Conservation (phyloP, 1,140 invertebrate species). For the Platorchestia sp. region DNA sequence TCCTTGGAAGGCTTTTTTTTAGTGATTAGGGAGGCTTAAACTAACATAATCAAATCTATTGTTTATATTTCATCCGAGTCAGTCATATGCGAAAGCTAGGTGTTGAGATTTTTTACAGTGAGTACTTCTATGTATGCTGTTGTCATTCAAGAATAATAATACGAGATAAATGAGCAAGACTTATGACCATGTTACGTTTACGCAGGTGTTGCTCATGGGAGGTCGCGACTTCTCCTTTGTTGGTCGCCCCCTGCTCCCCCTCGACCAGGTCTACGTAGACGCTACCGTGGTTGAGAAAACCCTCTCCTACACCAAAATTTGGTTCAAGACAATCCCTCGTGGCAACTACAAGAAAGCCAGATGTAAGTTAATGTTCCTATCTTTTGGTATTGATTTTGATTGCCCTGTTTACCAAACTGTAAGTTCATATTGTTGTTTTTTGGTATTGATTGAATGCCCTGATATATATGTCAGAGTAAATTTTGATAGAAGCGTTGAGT, state of each 20-base stretch:
- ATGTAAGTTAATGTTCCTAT: background rate
- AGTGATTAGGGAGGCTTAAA: no score
- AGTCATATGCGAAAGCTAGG: no score
- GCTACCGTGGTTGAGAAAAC: conserved; percentile 93
- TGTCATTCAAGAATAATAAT: no score
- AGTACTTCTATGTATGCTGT: no score
- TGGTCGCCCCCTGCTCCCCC: conserved; percentile 84
- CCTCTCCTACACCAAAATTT: conserved; percentile 84
- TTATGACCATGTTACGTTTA: no score
- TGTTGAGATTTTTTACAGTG: no score
- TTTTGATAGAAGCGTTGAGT: no score
- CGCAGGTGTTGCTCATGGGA: conserved; percentile 81
- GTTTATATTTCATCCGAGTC: no score
- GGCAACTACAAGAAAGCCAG: background rate
- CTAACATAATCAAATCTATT: no score
- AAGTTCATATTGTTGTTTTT: background rate
- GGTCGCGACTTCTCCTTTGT: conserved; percentile 88
- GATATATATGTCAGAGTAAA: background rate
- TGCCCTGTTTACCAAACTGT: conserved; percentile 3
- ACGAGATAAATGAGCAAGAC: no score
- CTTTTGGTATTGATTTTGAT: background rate
- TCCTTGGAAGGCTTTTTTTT: no score
- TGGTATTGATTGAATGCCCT: background rate
- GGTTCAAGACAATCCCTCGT: conserved; percentile 73
- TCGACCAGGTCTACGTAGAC: conserved; percentile 81